Evolutionary conservation across 1,140 invertebrate species (phyloP).

Genomic region (Drosophila ohnishii): DNA sequence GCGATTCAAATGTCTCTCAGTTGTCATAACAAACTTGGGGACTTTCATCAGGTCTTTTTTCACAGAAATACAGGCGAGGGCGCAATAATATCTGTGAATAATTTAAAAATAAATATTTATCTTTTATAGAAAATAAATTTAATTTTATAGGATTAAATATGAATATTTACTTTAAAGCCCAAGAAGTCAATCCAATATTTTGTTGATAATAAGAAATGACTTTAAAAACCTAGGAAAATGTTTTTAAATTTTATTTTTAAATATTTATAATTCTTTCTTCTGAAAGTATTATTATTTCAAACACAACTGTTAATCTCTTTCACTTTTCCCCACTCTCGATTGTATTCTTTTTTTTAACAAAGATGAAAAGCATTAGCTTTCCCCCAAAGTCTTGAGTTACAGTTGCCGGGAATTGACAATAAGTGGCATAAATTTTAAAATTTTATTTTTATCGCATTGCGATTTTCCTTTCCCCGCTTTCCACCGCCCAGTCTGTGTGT

Average conservation of each 20-base stretch:
- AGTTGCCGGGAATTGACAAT: conserved; percentile 66
- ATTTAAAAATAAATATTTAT: not conserved
- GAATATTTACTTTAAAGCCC: no score
- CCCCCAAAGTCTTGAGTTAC: conserved; percentile 59
- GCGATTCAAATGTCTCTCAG: conserved; percentile 76
- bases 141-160: no score
- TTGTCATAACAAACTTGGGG: conserved; percentile 75
- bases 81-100: not conserved
- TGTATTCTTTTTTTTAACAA: conserved; percentile 4
- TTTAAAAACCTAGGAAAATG: not conserved
- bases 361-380: conserved; percentile 54
- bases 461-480: conserved; percentile 57
- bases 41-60: conserved; percentile 14
- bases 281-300: not conserved
- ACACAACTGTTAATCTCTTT: conserved; percentile 9
- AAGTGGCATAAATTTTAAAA: conserved; percentile 81
- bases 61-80: conserved; percentile 1
- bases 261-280: not conserved
- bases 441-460: conserved; percentile 81
- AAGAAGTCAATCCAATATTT: not conserved
- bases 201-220: not conserved
- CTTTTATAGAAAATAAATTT: no score
- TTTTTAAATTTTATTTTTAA: not conserved
- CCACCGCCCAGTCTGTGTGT: not conserved
- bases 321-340: not conserved